phyloP scores from a whole-genome alignment of 64 coral and sea anemone species.

The Pocillopora verrucosa region DNA sequence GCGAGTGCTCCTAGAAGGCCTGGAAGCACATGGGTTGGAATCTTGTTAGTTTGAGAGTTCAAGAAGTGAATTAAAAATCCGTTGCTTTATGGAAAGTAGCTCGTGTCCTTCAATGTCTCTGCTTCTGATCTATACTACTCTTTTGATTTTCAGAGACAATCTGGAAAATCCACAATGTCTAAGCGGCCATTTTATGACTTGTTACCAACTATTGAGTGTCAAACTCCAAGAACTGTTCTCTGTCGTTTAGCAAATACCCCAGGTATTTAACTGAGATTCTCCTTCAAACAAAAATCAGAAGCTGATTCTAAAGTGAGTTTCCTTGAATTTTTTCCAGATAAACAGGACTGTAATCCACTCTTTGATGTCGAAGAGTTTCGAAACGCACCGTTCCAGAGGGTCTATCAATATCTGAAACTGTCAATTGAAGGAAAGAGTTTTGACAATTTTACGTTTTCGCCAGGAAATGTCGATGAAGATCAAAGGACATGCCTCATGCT shows the following conservation, averaged over 20 bases:
- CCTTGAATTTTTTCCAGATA: neutral
- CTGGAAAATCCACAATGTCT: constrained; percentile 1
- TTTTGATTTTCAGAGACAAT: neutral
- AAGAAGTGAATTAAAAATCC: no score
- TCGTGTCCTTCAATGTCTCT: no score
- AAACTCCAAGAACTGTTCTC: constrained; percentile 33
- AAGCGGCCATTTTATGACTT: constrained; percentile 19
- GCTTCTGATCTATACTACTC: no score
- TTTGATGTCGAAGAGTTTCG: constrained; percentile 63
- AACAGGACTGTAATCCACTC: constrained; percentile 19
- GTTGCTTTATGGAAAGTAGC: no score
- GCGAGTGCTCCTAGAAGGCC: no score
- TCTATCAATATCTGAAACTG: constrained; percentile 69
- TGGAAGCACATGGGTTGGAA: no score
- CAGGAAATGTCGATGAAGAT: neutral
- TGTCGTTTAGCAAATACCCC: neutral
- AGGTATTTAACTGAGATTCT: neutral
- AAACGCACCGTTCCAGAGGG: constrained; percentile 64
- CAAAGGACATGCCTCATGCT: constrained; percentile 24
- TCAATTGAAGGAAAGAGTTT: constrained; percentile 34
- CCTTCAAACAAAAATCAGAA: neutral
- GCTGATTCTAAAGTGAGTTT: neutral
- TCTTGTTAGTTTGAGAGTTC: no score
- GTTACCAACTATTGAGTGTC: constrained; percentile 55
- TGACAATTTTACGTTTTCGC: constrained; percentile 31